A percentile compares a stretch with the other conserved stretches of the same genome.
These are phyloP conservation scores for Ctenoplectra terminalis DNA, from an alignment of 1,140 invertebrate genomes.

Conservation along the genomic window DNA sequence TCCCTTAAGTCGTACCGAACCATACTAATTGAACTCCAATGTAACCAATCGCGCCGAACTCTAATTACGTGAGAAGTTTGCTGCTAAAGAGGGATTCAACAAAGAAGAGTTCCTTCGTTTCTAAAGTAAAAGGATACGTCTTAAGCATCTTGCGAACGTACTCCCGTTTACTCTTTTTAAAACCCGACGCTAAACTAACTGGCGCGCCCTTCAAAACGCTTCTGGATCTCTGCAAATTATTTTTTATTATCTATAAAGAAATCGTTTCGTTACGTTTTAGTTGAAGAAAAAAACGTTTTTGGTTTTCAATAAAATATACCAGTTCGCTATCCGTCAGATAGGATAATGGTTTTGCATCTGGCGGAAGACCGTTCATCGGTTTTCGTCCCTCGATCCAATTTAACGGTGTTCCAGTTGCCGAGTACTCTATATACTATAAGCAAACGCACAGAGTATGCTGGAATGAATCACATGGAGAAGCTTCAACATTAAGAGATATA, in stretches of 20 bases:
- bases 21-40: not conserved
- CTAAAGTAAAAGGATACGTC: constrained; percentile 78
- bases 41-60: not conserved
- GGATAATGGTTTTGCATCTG: constrained; percentile 65
- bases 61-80: not conserved
- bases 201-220: constrained; percentile 64
- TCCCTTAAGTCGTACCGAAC: not conserved
- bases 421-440: constrained; percentile 75
- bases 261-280: not conserved
- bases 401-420: constrained; percentile 65
- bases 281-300: not conserved
- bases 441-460: not conserved
- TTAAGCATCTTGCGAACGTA: constrained; percentile 64
- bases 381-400: constrained; percentile 75
- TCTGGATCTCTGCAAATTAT: constrained; percentile 63
- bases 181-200: constrained; percentile 57
- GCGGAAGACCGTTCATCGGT: constrained; percentile 67
- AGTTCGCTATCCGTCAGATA: constrained; percentile 54
- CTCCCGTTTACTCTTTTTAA: constrained; percentile 52
- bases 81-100: not conserved
- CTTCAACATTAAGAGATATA: not conserved
- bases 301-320: constrained; percentile 49
- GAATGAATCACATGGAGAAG: not conserved
- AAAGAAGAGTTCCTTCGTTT: not conserved
- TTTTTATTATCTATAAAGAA: not conserved